Conservation (phyloP, 2,888 invertebrate genomes). For the Tetranychus truncatus region DNA sequence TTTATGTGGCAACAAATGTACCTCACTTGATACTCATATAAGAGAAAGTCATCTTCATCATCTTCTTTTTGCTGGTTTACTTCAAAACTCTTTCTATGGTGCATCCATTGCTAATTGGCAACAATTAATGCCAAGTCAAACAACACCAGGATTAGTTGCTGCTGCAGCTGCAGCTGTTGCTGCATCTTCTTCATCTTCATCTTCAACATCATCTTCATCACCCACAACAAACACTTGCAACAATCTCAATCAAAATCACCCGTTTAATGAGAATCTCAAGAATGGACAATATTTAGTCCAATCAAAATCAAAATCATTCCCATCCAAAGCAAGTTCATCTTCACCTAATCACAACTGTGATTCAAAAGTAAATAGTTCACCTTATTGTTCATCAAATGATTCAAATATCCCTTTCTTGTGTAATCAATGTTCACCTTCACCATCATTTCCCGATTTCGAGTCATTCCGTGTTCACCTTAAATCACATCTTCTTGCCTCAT, state of each 20-base stretch:
- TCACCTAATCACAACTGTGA: background rate
- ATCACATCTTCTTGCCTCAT: conserved; percentile 44
- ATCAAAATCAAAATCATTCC: no score
- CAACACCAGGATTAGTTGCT: conserved; percentile 2
- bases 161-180: no score
- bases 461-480: conserved; percentile 7
- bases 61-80: conserved; percentile 15
- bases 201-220: no score
- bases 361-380: background rate
- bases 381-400: background rate
- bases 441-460: conserved; percentile 9
- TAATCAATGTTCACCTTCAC: conserved; percentile 11
- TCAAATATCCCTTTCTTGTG: background rate
- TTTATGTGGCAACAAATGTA: conserved; percentile 17
- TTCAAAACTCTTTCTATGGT: conserved; percentile 15
- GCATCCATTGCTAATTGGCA: conserved; percentile 14
- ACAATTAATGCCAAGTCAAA: conserved; percentile 17
- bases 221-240: no score
- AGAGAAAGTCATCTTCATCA: conserved; percentile 17
- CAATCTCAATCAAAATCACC: no score
- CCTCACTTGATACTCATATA: conserved; percentile 17
- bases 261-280: no score
- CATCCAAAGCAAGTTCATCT: background rate
- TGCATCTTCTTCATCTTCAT: no score
- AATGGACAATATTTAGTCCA: no score